Percentiles rank a stretch among this genome's conserved stretches.
Evolutionary conservation across 1,140 invertebrate genomes (phyloP).

Genomic region (Paramacrobiotus metropolitanus): DNA sequence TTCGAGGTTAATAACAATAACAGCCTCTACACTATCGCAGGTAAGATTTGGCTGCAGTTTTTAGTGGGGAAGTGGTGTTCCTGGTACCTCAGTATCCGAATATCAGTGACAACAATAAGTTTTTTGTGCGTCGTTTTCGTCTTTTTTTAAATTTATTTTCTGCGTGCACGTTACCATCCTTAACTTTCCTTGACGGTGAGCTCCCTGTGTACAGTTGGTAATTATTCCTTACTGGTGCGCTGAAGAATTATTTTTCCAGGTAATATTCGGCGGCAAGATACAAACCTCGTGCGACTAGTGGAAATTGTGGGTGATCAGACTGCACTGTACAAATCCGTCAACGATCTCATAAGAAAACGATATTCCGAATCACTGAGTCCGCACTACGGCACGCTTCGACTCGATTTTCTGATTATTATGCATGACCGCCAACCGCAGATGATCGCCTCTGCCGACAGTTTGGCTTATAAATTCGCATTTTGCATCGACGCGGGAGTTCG

Average conservation of each 20-base stretch:
- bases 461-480: neutral
- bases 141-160: neutral
- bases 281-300: neutral
- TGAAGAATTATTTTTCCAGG: neutral
- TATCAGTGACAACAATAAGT: no score
- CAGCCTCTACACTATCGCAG: neutral
- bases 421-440: neutral
- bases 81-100: neutral
- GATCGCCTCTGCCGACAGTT: neutral
- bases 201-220: no score
- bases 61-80: neutral
- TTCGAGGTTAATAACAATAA: neutral
- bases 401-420: neutral
- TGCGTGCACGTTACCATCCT: no score
- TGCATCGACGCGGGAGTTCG: neutral
- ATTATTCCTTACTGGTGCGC: no score
- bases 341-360: neutral
- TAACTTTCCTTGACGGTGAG: no score
- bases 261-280: neutral
- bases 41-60: no score
- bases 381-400: conserved; percentile 1
- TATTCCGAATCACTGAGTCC: neutral
- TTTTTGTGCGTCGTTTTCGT: neutral
- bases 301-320: neutral
- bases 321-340: neutral